Base-by-base conservation (phyloP, 2,888 invertebrate genomes). In the Andrena trimmerana region DNA sequence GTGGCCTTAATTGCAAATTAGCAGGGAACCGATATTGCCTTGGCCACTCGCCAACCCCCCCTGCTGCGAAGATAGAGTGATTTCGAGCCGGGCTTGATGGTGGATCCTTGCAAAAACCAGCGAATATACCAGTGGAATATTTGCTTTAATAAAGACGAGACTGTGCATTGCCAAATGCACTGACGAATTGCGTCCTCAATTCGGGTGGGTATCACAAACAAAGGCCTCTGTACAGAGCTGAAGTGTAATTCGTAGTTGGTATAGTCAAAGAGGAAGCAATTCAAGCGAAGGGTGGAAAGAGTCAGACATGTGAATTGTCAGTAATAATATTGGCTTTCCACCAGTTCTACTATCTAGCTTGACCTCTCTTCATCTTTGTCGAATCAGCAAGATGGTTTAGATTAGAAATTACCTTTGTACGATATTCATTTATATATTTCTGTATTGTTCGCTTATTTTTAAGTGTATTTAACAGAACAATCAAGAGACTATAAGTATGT, bases 1-100 rank as follows among this genome's bases (percentile, higher is more conserved):
- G 73, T 80, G 77, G 78, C 82, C 83, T 85, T 89, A 85, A 88
- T 89, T 89, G 85, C 85, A 88, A 88, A 89, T 88, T 89, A 86
- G 79, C 78, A 78, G 82, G 68, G 67, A 63, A 57, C 67, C 74
- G 70, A 88, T 89, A 86, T 88, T 85, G 79, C 77, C 66, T 79
- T 86, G 85, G 85, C 82, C 13, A 60, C 42, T 72, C 52, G 82
- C 88, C 88, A 89, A 72, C 7, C 73, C 33, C 42, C 50, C 50
- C 67, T 57, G 73, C 62, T 70, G 60, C 33, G 68, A 84, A 70
- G 50, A 60, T 74, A 60, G 48, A 62, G 31, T 54, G 74, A 71
- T 63, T 78, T 62, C 1, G 29, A 57, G 50, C 2, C 57, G 66
- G 6, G 16, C 16, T n/a, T 13, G 71, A 67, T 63, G 54, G 27